Conservation (phyloP, 2,113 vertebrate genomes). For the Sturnira hondurensis region DNA sequence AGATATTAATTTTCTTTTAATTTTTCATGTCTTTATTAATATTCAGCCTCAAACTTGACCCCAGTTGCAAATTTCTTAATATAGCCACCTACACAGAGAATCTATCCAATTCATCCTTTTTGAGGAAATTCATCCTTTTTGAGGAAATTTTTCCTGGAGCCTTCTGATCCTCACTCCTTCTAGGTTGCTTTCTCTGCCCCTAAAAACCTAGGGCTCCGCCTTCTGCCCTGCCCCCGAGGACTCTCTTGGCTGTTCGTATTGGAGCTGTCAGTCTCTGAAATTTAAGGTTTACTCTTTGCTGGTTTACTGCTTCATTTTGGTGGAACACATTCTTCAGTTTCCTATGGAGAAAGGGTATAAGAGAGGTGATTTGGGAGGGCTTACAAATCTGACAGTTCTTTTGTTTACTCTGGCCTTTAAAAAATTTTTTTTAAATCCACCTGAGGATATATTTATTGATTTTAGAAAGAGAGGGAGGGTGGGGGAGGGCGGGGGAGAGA, state of each 20-base stretch:
- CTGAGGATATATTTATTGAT: too few species aligned
- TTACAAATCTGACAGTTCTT: neutral
- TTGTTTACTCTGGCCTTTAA: neutral
- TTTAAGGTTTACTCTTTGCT: neutral
- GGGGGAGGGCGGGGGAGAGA: too few species aligned
- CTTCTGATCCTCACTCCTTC: neutral
- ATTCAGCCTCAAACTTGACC: neutral
- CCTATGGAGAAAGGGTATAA: neutral
- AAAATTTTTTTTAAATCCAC: too few species aligned
- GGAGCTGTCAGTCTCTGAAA: neutral
- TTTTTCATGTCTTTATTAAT: constrained; percentile 10
- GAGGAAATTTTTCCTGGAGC: neutral
- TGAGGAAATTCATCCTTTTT: neutral
- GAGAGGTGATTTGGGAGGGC: neutral
- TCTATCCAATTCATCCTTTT: neutral
- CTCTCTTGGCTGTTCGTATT: neutral
- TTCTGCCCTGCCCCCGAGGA: neutral
- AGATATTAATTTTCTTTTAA: neutral
- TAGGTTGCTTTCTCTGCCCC: neutral
- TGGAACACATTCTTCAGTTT: neutral
- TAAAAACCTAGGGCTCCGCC: neutral
- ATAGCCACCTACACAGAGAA: neutral
- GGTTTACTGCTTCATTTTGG: neutral
- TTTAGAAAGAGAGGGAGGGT: too few species aligned
- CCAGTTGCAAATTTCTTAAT: neutral